These are phyloP conservation scores for Sphaeramia orbicularis DNA, from an alignment of 2,797 vertebrate species.

Conservation along the genomic window DNA sequence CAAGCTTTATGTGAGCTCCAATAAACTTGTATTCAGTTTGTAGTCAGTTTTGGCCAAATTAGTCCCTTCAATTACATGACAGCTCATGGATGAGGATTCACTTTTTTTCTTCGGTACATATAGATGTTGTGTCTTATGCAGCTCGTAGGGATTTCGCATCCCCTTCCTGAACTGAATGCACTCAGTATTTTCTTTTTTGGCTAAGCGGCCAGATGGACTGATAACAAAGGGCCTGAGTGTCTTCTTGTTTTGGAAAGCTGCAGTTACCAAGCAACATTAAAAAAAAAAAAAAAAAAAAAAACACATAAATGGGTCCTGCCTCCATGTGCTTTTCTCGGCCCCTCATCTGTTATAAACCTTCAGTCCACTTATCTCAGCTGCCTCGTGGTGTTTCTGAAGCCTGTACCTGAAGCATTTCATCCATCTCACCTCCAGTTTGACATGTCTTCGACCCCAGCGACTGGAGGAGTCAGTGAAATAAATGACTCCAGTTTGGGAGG, in stretches of 20 bases:
- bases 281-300: background rate
- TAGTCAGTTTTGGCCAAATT: too few relatives aligned
- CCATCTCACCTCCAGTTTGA: conserved; percentile 80
- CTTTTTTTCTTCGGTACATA: too few relatives aligned
- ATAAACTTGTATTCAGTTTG: too few relatives aligned
- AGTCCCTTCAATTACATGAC: too few relatives aligned
- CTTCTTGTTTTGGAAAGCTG: background rate
- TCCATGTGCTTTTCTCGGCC: background rate
- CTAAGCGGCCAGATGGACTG: background rate
- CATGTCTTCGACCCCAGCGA: conserved; percentile 83
- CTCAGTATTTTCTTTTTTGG: background rate
- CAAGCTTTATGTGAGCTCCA: too few relatives aligned
- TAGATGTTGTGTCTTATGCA: too few relatives aligned
- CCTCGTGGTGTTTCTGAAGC: background rate
- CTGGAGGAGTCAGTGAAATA: conserved; percentile 87
- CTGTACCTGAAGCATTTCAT: background rate
- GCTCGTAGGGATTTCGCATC: background rate
- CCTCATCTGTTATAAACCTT: background rate
- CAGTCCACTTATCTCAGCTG: background rate
- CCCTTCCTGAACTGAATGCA: background rate
- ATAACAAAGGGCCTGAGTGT: conserved; percentile 11
- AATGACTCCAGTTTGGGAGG: conserved; percentile 74
- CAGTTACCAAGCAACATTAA: conserved; percentile 24
- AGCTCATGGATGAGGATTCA: too few relatives aligned
- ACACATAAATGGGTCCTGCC: background rate